A percentile compares a stretch with the other conserved stretches of the same genome.
Evolutionary conservation across 2,113 vertebrate species (phyloP).

Genomic region (Gobio gobio): DNA sequence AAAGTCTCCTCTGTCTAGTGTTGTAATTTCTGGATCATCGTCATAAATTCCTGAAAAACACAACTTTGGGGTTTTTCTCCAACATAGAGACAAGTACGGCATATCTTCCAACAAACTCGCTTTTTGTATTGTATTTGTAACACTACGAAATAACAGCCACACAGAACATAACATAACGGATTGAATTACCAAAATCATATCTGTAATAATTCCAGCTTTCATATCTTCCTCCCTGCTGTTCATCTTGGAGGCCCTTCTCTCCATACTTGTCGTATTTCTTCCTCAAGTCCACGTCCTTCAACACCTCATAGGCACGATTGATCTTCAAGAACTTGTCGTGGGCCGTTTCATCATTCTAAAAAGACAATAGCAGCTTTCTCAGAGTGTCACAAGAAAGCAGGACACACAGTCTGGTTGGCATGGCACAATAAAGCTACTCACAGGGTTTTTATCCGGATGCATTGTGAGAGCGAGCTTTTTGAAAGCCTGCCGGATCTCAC

Average conservation of each 20-base stretch:
- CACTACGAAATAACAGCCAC: neutral
- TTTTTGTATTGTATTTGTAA: neutral
- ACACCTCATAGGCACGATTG: conserved; percentile 94
- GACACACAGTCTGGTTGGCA: neutral
- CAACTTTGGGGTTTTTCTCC: conserved; percentile 5
- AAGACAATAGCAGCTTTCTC: neutral
- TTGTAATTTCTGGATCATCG: conserved; percentile 95
- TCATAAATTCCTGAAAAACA: conserved; percentile 92
- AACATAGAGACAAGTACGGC: neutral
- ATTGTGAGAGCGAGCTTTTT: conserved; percentile 95
- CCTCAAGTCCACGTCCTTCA: conserved; percentile 95
- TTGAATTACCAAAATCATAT: conserved; percentile 91
- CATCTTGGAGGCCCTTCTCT: conserved; percentile 92
- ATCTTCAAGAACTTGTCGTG: conserved; percentile 95
- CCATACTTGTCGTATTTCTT: conserved; percentile 99
- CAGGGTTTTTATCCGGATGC: conserved; percentile 98
- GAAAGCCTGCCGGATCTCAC: conserved; percentile 94
- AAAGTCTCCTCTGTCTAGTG: conserved; percentile 94
- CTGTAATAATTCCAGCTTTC: conserved; percentile 97
- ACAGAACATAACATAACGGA: neutral
- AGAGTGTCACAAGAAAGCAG: neutral
- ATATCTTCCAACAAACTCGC: neutral
- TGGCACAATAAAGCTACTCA: conserved; percentile 68
- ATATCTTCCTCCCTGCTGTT: conserved; percentile 87
- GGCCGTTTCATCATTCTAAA: conserved; percentile 86